Evolutionary conservation across 2,888 invertebrate genomes (phyloP).

Genomic region (Hirtodrosophila cameraria): DNA sequence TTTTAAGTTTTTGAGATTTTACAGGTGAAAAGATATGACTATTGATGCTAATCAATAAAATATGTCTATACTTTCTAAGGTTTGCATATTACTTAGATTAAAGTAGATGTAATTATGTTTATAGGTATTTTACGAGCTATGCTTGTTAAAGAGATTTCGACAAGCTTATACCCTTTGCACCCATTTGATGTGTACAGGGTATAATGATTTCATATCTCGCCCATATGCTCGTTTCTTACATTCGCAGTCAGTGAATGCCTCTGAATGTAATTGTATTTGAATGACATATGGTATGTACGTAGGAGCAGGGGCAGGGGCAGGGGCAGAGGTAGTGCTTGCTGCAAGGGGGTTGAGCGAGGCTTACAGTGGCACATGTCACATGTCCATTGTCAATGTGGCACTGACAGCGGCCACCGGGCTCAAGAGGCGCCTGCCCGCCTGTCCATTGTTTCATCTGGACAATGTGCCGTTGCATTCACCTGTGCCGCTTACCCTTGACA

Average conservation of each 20-base stretch:
- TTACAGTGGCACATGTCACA: slow-evolving; percentile 39
- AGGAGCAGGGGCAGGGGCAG: slow-evolving; percentile 15
- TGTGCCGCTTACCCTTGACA: slow-evolving; percentile 50
- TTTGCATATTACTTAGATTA: too few species aligned
- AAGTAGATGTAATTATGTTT: too few species aligned
- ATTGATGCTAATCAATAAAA: too few species aligned
- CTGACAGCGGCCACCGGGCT: slow-evolving; percentile 45
- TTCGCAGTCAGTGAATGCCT: slow-evolving; percentile 40
- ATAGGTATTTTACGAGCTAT: too few species aligned
- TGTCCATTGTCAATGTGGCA: slow-evolving; percentile 67
- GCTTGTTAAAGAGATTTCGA: not conserved
- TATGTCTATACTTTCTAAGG: too few species aligned
- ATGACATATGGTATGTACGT: slow-evolving; percentile 75
- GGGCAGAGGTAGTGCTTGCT: too few species aligned
- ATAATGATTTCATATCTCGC: slow-evolving; percentile 42
- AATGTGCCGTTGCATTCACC: slow-evolving; percentile 40
- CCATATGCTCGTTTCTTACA: slow-evolving; percentile 9
- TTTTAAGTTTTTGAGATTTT: too few species aligned
- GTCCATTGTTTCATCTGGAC: slow-evolving; percentile 65
- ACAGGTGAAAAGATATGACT: too few species aligned
- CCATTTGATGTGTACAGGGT: not conserved
- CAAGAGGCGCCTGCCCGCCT: slow-evolving; percentile 43
- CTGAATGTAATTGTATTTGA: slow-evolving; percentile 75
- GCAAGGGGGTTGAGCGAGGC: too few species aligned
- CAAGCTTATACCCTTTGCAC: not conserved